Evolutionary conservation across 1,140 invertebrate species (phyloP).

Genomic region (Zaprionus tsacasi): DNA sequence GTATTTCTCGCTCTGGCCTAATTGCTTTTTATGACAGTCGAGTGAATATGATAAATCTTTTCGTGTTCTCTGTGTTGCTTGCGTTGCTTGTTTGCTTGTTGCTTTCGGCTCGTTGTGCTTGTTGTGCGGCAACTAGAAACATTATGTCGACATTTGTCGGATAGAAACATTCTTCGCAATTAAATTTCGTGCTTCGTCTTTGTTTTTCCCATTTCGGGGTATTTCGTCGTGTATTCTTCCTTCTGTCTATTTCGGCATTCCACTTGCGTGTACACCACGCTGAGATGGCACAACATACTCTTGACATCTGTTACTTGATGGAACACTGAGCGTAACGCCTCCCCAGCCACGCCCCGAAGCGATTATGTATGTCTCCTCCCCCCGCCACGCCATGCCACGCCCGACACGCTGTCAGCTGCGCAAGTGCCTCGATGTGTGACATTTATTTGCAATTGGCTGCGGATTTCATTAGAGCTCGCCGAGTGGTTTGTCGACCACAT

Average conservation of each 20-base stretch:
- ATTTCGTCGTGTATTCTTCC: slow-evolving; percentile 25
- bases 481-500: slow-evolving; percentile 28
- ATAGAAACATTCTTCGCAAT: slow-evolving; percentile 77
- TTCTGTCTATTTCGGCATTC: slow-evolving; percentile 46
- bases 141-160: slow-evolving; percentile 80
- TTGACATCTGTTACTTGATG: slow-evolving; percentile 71
- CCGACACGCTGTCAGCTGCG: slow-evolving; percentile 57
- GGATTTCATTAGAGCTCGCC: slow-evolving; percentile 50
- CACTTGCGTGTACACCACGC: slow-evolving; percentile 36
- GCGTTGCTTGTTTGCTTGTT: not conserved
- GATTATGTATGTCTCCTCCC: not conserved
- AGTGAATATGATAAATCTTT: slow-evolving; percentile 81
- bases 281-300: slow-evolving; percentile 39
- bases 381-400: slow-evolving; percentile 14
- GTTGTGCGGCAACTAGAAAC: slow-evolving; percentile 52
- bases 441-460: slow-evolving; percentile 73
- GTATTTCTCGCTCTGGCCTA: slow-evolving; percentile 72
- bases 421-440: slow-evolving; percentile 63
- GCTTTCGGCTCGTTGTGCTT: not conserved
- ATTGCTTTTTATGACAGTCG: slow-evolving; percentile 82
- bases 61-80: slow-evolving; percentile 18
- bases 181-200: slow-evolving; percentile 60
- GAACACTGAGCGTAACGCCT: slow-evolving; percentile 7
- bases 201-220: slow-evolving; percentile 26
- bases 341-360: slow-evolving; percentile 5